Conservation (phyloP, 2,113 vertebrate species). For the Nansenia antarctica region DNA sequence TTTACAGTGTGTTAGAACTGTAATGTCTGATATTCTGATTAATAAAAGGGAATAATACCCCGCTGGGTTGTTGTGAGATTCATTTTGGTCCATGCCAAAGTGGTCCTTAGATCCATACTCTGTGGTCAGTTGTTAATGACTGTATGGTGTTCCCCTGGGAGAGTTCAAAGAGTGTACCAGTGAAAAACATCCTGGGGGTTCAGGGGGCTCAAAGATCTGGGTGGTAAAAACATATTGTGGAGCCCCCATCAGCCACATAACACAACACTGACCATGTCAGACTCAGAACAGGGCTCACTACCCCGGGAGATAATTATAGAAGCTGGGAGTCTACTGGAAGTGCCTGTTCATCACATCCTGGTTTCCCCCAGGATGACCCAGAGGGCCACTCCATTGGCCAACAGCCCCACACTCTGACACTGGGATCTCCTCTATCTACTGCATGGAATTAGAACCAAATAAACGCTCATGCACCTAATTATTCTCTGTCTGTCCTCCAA, state of each 20-base stretch:
- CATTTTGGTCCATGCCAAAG: slow-evolving; percentile 33
- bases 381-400: slow-evolving; percentile 29
- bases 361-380: slow-evolving; percentile 54
- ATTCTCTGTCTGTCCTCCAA: too few relatives aligned
- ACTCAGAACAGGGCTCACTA: slow-evolving; percentile 59
- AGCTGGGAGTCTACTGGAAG: slow-evolving; percentile 49
- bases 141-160: slow-evolving; percentile 60
- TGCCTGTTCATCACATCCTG: slow-evolving; percentile 58
- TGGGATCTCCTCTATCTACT: slow-evolving; percentile 35
- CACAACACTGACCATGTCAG: slow-evolving; percentile 41
- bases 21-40: not conserved
- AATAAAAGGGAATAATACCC: slow-evolving; percentile 16
- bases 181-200: slow-evolving; percentile 69
- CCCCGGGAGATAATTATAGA: slow-evolving; percentile 76
- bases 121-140: slow-evolving; percentile 68
- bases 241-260: slow-evolving; percentile 40
- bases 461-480: slow-evolving; percentile 15
- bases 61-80: not conserved
- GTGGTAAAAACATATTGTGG: slow-evolving; percentile 57
- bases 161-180: slow-evolving; percentile 53
- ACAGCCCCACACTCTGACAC: not conserved
- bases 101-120: slow-evolving; percentile 60
- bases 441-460: slow-evolving; percentile 30
- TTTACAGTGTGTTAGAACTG: too few relatives aligned
- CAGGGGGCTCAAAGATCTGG: slow-evolving; percentile 34